Percentiles rank a stretch among this genome's conserved stretches.
These are phyloP conservation scores for Drosophila monieri DNA, from an alignment of 2,888 invertebrate genomes.

Conservation along the genomic window DNA sequence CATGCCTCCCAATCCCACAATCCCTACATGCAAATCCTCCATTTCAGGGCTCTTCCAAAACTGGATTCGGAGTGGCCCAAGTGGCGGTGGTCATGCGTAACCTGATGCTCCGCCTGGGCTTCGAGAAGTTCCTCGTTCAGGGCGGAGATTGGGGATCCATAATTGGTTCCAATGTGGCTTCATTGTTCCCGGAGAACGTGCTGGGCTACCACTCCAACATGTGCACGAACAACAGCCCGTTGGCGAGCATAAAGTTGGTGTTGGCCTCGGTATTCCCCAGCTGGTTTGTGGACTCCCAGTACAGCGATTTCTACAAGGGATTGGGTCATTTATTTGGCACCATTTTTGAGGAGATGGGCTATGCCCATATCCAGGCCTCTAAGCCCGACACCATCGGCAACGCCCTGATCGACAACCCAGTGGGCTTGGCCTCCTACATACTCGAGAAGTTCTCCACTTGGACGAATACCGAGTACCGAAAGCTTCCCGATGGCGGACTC, in stretches of 20 bases:
- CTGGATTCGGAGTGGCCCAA: constrained; percentile 83
- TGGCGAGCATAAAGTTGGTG: constrained; percentile 80
- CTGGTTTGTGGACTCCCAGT: constrained; percentile 85
- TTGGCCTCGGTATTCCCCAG: constrained; percentile 86
- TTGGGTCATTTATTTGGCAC: constrained; percentile 58
- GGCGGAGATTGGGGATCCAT: constrained; percentile 93
- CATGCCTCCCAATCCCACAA: neutral
- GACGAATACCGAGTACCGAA: constrained; percentile 86
- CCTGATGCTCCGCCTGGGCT: constrained; percentile 88
- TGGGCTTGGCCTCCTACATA: constrained; percentile 94
- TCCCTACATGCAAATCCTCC: neutral
- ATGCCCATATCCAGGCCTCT: constrained; percentile 92
- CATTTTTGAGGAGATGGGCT: constrained; percentile 85
- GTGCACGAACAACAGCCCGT: constrained; percentile 83
- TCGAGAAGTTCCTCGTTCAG: constrained; percentile 87
- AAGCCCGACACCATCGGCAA: constrained; percentile 94
- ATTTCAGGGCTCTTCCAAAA: constrained; percentile 73
- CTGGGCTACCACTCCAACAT: constrained; percentile 88
- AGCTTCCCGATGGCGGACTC: constrained; percentile 88
- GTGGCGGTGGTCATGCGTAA: constrained; percentile 86
- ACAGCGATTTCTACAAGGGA: constrained; percentile 84
- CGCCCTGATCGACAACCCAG: constrained; percentile 85
- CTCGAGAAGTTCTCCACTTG: constrained; percentile 93
- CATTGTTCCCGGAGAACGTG: constrained; percentile 87
- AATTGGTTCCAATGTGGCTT: constrained; percentile 86